Evolutionary conservation across 2,113 vertebrate species (phyloP), one percentile per base, ranked within the genome.

Genomic region (Echinops telfairi): DNA sequence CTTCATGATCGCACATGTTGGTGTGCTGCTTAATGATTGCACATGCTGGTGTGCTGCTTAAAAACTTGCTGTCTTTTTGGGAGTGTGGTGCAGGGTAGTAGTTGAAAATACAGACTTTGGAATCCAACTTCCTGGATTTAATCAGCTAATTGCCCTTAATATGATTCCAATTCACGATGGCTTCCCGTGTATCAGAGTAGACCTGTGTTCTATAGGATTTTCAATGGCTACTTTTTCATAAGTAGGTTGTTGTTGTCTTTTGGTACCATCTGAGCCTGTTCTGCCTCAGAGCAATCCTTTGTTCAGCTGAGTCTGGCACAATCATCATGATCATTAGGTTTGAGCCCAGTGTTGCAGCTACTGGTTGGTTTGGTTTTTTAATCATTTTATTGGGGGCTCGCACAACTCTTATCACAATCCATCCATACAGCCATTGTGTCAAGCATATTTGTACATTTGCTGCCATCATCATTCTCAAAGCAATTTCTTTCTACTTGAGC

Each of bases 91-190:
- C 3, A 58, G 38, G 16, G 7, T 9, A 47, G 16, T 38, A 12
- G 36, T 29, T 75, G n/a, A 16, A 2, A 53, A 9, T 5, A 0
- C 0, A 0, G 3, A 10, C 23, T 60, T 31, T 57, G n/a, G 25
- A 36, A 40, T 92, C 38, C 38, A 14, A 29, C 16, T 68, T 43
- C 23, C 77, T 31, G 25, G 6, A 40, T 22, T 25, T 17, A 73
- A 7, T 71, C 17, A 71, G 12, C n/a, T 6, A 73, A 6, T 71
- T 71, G 16, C 16, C 70, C 3, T 33, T 14, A 31, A 73, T 6
- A 33, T 73, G 70, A 14, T 36, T 73, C 7, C 4, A 36, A 73
- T 17, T 73, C 6, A 20, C 1, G 8, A n/a, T 1, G 7, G 19
- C n/a, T 17, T 8, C 70, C 8, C 33, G 19, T 22, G 33, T 73